Percentiles rank a stretch among this genome's conserved stretches.
Conservation (phyloP, 2,888 invertebrate genomes). For the Tetropium fuscum region DNA sequence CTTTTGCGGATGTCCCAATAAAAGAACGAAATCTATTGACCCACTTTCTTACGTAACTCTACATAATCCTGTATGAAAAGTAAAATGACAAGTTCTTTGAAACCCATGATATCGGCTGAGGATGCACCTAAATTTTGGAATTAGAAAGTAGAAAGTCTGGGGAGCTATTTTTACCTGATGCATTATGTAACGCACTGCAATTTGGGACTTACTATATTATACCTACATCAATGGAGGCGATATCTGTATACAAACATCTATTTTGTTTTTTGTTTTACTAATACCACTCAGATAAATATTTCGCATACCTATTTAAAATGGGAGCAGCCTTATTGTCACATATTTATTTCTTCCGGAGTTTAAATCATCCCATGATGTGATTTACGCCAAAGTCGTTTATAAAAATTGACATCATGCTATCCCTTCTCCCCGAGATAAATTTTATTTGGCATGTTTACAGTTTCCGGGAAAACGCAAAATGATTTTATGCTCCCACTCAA, state of each 20-base stretch:
- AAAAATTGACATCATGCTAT: constrained; percentile 60
- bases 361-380: constrained; percentile 53
- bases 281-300: constrained; percentile 12
- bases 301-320: constrained; percentile 26
- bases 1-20: constrained; percentile 10
- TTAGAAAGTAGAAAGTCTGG: constrained; percentile 31
- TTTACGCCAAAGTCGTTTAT: constrained; percentile 57
- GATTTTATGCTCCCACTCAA: constrained; percentile 54
- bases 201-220: not conserved
- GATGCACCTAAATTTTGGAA: constrained; percentile 25
- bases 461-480: constrained; percentile 59
- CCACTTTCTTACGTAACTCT: constrained; percentile 39
- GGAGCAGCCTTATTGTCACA: constrained; percentile 35
- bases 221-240: not conserved
- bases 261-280: constrained; percentile 5
- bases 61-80: constrained; percentile 35
- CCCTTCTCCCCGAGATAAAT: constrained; percentile 61
- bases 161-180: constrained; percentile 15
- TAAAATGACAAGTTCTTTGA: constrained; percentile 31
- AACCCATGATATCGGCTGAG: constrained; percentile 14
- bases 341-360: constrained; percentile 41
- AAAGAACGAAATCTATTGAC: constrained; percentile 32
- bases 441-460: constrained; percentile 61
- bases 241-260: constrained; percentile 2
- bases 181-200: constrained; percentile 7